phyloP scores from a whole-genome alignment of 2,113 vertebrate species.

The Perccottus glenii region DNA sequence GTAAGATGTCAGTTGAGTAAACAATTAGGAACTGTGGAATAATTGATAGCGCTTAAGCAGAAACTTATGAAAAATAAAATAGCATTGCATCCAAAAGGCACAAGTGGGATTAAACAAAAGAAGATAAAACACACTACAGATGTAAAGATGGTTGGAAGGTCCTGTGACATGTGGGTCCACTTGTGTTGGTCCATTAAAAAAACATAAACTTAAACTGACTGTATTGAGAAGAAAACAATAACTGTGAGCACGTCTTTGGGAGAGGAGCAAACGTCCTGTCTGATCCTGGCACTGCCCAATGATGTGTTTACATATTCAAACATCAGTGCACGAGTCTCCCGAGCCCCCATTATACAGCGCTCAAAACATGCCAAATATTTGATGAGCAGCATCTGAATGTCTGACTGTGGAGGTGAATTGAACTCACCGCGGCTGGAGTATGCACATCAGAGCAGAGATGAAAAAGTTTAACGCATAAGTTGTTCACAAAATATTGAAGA shows the following conservation, averaged over 20 bases:
- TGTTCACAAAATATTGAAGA: constrained; percentile 14
- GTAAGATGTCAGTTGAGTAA: not conserved
- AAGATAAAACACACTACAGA: not conserved
- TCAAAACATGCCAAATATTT: constrained; percentile 56
- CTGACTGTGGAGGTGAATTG: not conserved
- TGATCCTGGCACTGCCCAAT: too few species aligned
- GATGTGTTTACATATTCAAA: constrained; percentile 56
- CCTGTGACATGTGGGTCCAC: not conserved
- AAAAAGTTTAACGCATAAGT: constrained; percentile 41
- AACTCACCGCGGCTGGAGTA: too few species aligned
- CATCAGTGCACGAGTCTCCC: constrained; percentile 47
- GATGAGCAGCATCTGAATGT: constrained; percentile 23
- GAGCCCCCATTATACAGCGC: constrained; percentile 4
- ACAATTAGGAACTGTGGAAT: not conserved
- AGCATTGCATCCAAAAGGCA: not conserved
- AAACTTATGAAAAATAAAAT: not conserved
- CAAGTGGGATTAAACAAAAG: not conserved
- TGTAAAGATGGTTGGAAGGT: not conserved
- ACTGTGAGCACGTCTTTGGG: too few species aligned
- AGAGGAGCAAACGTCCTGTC: too few species aligned
- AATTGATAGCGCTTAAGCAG: not conserved
- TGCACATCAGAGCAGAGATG: constrained; percentile 23
- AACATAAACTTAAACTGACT: too few species aligned
- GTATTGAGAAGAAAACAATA: too few species aligned
- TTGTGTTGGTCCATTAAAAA: not conserved